Evolutionary conservation across 2,113 vertebrate genomes (phyloP).

Genomic region (Istiophorus platypterus): DNA sequence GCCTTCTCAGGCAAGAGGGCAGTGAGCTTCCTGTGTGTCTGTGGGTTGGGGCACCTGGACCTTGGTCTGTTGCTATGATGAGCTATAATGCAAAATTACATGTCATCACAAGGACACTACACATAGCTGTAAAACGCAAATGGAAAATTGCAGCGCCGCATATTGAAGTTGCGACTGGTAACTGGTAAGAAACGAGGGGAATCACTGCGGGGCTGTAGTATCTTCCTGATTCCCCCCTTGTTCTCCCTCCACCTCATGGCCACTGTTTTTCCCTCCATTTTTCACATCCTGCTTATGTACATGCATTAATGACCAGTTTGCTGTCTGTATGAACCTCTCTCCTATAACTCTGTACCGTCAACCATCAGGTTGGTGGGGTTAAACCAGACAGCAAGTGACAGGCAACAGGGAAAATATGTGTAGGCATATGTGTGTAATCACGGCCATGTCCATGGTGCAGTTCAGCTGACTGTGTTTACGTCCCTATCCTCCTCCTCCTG

Average conservation of each 20-base stretch:
- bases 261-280: background rate
- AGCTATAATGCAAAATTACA: conserved; percentile 42
- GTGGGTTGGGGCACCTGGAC: conserved; percentile 55
- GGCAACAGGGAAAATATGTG: conserved; percentile 44
- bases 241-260: conserved; percentile 8
- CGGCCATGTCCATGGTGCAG: conserved; percentile 55
- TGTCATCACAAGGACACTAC: conserved; percentile 47
- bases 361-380: conserved; percentile 35
- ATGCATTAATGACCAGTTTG: conserved; percentile 35
- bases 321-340: conserved; percentile 41
- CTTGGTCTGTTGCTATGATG: conserved; percentile 49
- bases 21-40: conserved; percentile 39
- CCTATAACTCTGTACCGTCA: conserved; percentile 35
- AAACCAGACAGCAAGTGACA: conserved; percentile 44
- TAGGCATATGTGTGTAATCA: conserved; percentile 62
- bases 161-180: conserved; percentile 37
- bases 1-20: conserved; percentile 37
- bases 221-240: conserved; percentile 3
- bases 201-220: conserved; percentile 13
- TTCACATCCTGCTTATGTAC: conserved; percentile 20
- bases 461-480: conserved; percentile 63
- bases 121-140: conserved; percentile 22
- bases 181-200: conserved; percentile 27
- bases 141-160: conserved; percentile 60
- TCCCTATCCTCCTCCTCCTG: conserved; percentile 48